Conservation (phyloP, 2,113 vertebrate species). For the Ia io region DNA sequence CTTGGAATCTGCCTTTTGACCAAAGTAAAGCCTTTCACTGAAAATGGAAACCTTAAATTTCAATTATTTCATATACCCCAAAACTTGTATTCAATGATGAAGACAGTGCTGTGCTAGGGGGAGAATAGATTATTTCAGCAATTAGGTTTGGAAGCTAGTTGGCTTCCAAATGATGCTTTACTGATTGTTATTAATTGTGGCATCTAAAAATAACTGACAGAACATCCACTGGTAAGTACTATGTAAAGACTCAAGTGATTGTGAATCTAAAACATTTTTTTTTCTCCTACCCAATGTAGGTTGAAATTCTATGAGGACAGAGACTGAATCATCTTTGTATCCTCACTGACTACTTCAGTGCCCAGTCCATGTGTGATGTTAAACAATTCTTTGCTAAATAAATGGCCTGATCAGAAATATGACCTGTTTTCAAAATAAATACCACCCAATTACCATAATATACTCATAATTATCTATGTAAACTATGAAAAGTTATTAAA, state of each 20-base stretch:
- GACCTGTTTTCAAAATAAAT: not conserved
- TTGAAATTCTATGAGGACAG: not conserved
- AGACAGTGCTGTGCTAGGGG: not conserved
- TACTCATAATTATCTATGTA: not conserved
- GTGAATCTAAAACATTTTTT: not conserved
- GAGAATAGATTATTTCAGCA: not conserved
- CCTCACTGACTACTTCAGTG: not conserved
- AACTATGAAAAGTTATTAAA: not conserved
- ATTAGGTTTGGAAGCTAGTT: not conserved
- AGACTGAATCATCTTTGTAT: not conserved
- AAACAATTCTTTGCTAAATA: not conserved
- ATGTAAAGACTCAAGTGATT: not conserved
- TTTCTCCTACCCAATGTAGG: not conserved
- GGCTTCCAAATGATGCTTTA: not conserved
- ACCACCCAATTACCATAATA: not conserved
- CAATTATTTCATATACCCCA: not conserved
- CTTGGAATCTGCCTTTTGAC: constrained; percentile 20
- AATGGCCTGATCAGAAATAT: not conserved
- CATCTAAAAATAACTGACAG: not conserved
- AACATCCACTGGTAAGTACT: not conserved
- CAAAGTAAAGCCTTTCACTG: not conserved
- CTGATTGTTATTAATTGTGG: not conserved
- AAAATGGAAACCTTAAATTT: not conserved
- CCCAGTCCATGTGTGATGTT: not conserved
- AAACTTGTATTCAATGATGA: not conserved